Base-by-base conservation (phyloP, 2,113 vertebrate species). In the Hippocampus abdominalis region DNA sequence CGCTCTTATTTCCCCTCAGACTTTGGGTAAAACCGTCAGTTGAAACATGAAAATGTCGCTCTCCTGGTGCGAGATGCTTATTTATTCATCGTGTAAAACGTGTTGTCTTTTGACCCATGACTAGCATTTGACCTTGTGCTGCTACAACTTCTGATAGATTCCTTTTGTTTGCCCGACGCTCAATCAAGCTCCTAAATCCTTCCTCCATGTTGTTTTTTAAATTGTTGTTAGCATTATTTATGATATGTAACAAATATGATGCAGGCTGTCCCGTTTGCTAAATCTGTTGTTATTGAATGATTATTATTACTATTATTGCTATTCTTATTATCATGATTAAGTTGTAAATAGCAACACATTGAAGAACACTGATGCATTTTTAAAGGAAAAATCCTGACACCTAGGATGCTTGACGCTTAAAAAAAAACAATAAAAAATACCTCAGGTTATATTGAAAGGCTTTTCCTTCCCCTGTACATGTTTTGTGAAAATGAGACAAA, bases 391-490 rank as follows among this genome's bases (percentile, higher is more conserved):
- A 89, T 92, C 90, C 91, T 89, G 88, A 92, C 89, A 92, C 90
- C 88, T 92, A 91, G 92, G 92, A 92, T 92, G 92, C 92, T 93
- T 93, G 92, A 93, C 72, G 91, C 91, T 68, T 92, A 93, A 85
- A 61, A 61, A 61, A 61, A 59, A 59, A 29, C 1, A 48, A 18
- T 48, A 23, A 56, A 4, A 21, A 93, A 93, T 93, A 93, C 92
- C 92, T 93, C 92, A 92, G 92, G 92, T 92, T 93, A 89, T 88
- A 91, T 90, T 90, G 89, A 92, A 93, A 93, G 88, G 90, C 92
- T 92, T 92, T 92, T 91, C 89, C 91, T 89, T 91, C 88, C 89
- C 91, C 89, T 92, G 90, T 93, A 92, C 88, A 90, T 91, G 91
- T 93, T 93, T 92, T 93, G 92, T 93, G 92, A 92, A 91, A 90